Evolutionary conservation across 2,113 vertebrate species (phyloP).

Genomic region (Hyperopisus bebe): DNA sequence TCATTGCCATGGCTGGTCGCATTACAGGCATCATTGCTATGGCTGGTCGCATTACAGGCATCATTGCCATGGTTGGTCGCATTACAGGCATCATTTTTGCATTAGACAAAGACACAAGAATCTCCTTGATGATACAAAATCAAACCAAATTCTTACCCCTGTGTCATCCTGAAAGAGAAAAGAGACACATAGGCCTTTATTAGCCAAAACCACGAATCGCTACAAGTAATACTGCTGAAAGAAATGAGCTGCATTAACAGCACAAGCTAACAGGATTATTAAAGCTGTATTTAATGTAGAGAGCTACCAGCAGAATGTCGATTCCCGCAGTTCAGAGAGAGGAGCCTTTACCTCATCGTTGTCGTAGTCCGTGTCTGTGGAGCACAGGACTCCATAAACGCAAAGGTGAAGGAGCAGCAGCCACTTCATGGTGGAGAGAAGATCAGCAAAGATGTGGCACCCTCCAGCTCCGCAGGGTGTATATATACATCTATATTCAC

Average conservation of each 20-base stretch:
- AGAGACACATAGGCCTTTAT: not conserved
- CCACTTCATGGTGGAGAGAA: constrained; percentile 44
- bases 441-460: not conserved
- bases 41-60: too few relatives aligned
- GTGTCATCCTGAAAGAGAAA: not conserved
- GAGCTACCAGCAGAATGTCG: too few relatives aligned
- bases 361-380: constrained; percentile 41
- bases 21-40: too few relatives aligned
- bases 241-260: not conserved
- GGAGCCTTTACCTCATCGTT: constrained; percentile 36
- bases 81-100: too few relatives aligned
- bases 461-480: not conserved
- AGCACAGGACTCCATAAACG: constrained; percentile 24
- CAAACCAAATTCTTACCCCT: not conserved
- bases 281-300: not conserved
- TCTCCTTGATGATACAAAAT: not conserved
- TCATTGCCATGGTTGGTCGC: too few relatives aligned
- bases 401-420: constrained; percentile 46
- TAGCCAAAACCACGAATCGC: constrained; percentile 18
- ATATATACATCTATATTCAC: not conserved
- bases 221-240: not conserved
- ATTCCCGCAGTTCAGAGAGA: not conserved
- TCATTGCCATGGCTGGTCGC: too few relatives aligned
- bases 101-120: not conserved
- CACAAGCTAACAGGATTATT: not conserved